phyloP scores from a whole-genome alignment of 2,888 invertebrate species.

The Ormyrus rosae region DNA sequence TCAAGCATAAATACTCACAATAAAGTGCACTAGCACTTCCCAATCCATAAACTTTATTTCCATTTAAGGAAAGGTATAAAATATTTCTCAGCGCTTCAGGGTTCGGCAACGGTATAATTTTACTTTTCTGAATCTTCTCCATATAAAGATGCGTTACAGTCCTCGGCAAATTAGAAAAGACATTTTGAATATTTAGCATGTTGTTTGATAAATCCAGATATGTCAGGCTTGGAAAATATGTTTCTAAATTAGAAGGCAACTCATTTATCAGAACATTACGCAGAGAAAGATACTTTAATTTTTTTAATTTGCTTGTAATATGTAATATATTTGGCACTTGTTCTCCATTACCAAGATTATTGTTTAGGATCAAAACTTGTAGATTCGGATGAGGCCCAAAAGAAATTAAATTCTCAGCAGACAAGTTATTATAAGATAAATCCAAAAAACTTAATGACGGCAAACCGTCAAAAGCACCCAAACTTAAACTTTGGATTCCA shows the following conservation, averaged over 20 bases:
- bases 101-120: neutral
- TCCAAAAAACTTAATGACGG: neutral
- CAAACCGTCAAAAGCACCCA: conserved; percentile 3
- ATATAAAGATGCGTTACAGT: conserved; percentile 13
- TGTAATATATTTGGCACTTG: no score
- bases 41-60: neutral
- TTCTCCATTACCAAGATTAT: neutral
- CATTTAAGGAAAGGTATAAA: conserved; percentile 1
- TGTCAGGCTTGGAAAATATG: neutral
- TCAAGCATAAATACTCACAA: neutral
- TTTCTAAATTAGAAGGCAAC: neutral
- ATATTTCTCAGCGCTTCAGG: neutral
- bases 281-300: conserved; percentile 4
- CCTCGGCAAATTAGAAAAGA: neutral
- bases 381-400: conserved; percentile 1
- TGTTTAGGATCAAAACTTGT: neutral
- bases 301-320: neutral
- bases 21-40: neutral
- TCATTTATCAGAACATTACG: neutral
- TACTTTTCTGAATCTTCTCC: neutral
- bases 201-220: conserved; percentile 8
- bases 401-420: neutral
- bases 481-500: neutral
- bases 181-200: neutral
- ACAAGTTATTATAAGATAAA: conserved; percentile 9